These are phyloP conservation scores for Montipora capricornis DNA, from an alignment of 64 coral and sea anemone genomes.

Conservation along the genomic window DNA sequence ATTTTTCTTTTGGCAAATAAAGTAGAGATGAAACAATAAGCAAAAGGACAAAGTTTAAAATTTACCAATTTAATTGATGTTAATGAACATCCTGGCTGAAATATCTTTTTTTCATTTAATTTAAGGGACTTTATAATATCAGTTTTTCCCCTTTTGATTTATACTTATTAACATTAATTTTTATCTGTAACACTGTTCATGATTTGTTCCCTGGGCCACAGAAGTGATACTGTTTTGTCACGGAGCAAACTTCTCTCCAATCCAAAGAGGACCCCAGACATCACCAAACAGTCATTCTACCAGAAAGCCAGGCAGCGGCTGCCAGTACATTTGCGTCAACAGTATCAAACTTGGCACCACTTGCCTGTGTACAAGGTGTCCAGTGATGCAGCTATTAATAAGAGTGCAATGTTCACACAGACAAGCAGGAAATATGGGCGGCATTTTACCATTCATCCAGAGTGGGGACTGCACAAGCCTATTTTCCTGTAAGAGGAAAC, in stretches of 20 bases:
- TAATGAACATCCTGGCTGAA: too few species aligned
- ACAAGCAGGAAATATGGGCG: slow-evolving; percentile 78
- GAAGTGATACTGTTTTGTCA: slow-evolving; percentile 38
- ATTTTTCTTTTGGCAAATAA: too few species aligned
- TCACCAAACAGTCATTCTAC: slow-evolving; percentile 69
- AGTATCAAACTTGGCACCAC: slow-evolving; percentile 96
- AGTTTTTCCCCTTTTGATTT: too few species aligned
- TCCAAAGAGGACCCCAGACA: slow-evolving; percentile 77
- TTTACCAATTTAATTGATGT: too few species aligned
- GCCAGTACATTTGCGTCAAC: slow-evolving; percentile 55
- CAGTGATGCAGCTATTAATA: slow-evolving; percentile 63
- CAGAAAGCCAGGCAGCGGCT: slow-evolving; percentile 54
- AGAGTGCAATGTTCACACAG: slow-evolving; percentile 89
- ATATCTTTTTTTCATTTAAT: too few species aligned
- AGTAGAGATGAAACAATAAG: too few species aligned
- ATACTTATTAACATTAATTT: too few species aligned
- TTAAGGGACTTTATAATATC: too few species aligned
- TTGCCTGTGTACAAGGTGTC: slow-evolving; percentile 83
- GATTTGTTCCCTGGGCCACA: background rate
- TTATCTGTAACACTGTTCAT: too few species aligned
- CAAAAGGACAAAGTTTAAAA: too few species aligned
- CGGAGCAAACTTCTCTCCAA: slow-evolving; percentile 63
- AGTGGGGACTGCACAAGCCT: slow-evolving; percentile 90
- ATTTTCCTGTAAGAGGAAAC: slow-evolving; percentile 47
- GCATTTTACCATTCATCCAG: slow-evolving; percentile 98